Percentiles rank a stretch among this genome's conserved stretches.
These are phyloP conservation scores for Bryconaethiops microstoma DNA, from an alignment of 2,797 vertebrate genomes.

Conservation along the genomic window DNA sequence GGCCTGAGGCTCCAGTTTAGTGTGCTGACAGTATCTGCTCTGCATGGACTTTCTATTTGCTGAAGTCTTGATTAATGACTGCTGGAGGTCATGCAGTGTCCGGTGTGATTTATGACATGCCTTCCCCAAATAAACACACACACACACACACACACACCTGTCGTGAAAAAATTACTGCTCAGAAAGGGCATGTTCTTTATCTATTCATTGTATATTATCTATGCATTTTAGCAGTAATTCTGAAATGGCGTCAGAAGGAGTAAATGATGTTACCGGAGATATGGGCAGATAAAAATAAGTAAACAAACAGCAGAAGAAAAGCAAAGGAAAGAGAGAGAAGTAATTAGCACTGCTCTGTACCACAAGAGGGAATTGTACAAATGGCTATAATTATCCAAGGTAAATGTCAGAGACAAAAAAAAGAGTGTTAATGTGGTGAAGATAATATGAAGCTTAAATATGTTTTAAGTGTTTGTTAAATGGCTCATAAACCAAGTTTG, in stretches of 20 bases:
- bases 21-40: conserved; percentile 28
- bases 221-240: conserved; percentile 8
- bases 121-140: conserved; percentile 22
- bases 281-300: background rate
- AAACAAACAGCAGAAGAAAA: background rate
- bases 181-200: conserved; percentile 31
- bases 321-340: background rate
- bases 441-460: background rate
- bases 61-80: conserved; percentile 45
- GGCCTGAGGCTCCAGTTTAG: conserved; percentile 28
- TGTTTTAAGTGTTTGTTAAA: conserved; percentile 1
- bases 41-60: conserved; percentile 33
- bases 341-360: background rate
- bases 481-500: background rate
- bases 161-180: background rate
- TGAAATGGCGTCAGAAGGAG: background rate
- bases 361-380: background rate
- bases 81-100: conserved; percentile 38
- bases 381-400: conserved; percentile 25
- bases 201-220: background rate
- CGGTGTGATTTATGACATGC: conserved; percentile 42
- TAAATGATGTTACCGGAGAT: background rate
- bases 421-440: background rate
- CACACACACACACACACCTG: background rate
- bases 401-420: conserved; percentile 40